Percentiles rank a stretch among this genome's conserved stretches.
Conservation (phyloP, 2,888 invertebrate genomes). For the Parnassius glacialis region DNA sequence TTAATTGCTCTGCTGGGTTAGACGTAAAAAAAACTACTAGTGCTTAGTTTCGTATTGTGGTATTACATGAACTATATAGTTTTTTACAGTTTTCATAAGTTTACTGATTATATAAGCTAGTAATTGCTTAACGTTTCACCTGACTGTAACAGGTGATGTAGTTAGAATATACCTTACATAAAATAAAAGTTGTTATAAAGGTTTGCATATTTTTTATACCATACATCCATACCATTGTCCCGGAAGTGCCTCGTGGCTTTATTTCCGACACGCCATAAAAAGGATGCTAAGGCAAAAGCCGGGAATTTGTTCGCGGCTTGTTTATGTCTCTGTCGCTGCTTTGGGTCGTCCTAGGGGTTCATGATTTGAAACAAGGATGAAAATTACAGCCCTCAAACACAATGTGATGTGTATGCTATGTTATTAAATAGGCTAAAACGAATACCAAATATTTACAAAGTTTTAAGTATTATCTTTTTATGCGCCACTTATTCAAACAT, state of each 20-base stretch:
- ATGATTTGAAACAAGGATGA: slow-evolving; percentile 27
- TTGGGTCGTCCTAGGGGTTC: slow-evolving; percentile 30
- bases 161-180: neutral
- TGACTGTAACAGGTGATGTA: neutral
- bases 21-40: too few species aligned
- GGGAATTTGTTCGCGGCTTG: slow-evolving; percentile 46
- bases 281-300: slow-evolving; percentile 44
- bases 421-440: slow-evolving; percentile 10
- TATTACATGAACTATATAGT: too few species aligned
- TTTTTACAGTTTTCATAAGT: neutral
- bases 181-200: neutral
- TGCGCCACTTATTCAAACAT: neutral
- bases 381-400: slow-evolving; percentile 6
- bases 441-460: slow-evolving; percentile 8
- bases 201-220: slow-evolving; percentile 30
- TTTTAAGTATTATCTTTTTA: slow-evolving; percentile 5
- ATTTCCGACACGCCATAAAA: slow-evolving; percentile 64
- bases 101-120: neutral
- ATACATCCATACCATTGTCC: slow-evolving; percentile 29
- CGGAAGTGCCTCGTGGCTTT: slow-evolving; percentile 57
- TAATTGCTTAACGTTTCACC: neutral
- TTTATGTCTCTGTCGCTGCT: slow-evolving; percentile 39
- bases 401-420: neutral
- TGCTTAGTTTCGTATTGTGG: too few species aligned
- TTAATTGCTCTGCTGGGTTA: too few species aligned